These are phyloP conservation scores for Varanus salvator DNA, from an alignment of 2,113 vertebrate genomes.

Conservation along the genomic window DNA sequence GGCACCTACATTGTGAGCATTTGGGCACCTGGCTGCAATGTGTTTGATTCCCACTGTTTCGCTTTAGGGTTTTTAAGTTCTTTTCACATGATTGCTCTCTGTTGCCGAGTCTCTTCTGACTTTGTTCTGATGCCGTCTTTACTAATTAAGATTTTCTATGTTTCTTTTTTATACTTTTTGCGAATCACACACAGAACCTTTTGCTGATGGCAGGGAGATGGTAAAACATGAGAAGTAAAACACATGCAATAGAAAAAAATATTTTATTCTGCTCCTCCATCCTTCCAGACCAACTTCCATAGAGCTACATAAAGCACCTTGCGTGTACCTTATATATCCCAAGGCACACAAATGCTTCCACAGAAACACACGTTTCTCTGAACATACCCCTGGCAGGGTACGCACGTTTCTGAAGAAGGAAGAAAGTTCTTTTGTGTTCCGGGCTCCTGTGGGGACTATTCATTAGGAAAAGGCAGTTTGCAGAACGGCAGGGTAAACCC, in stretches of 20 bases:
- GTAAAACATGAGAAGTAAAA: not conserved
- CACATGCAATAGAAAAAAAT: not conserved
- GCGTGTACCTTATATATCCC: not conserved
- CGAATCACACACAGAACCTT: not conserved
- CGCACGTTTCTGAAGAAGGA: not conserved
- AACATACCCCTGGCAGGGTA: not conserved
- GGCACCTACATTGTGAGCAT: not conserved
- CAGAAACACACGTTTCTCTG: not conserved
- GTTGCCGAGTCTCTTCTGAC: too few species aligned
- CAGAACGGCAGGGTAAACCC: conserved; percentile 72
- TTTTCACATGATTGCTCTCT: too few species aligned
- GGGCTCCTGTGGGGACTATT: conserved; percentile 14
- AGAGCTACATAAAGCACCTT: not conserved
- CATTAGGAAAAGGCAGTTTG: conserved; percentile 69
- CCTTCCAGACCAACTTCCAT: not conserved
- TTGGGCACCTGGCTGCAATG: not conserved
- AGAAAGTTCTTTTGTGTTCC: not conserved
- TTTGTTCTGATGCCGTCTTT: not conserved
- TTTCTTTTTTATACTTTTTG: not conserved
- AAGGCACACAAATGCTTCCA: too few species aligned
- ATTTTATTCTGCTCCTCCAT: too few species aligned
- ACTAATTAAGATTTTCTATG: not conserved
- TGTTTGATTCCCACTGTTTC: not conserved
- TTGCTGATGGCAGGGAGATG: not conserved
- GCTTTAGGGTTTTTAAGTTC: not conserved